Percentiles rank a stretch among this genome's conserved stretches.
phyloP scores from a whole-genome alignment of 2,113 vertebrate genomes.

The Danio rerio region GRCz12tu NC_133197.1:19478001-19478500 shows the following conservation, averaged over 20 bases:
- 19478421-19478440: not conserved
- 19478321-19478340: not conserved
- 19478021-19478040: no score
- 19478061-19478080: no score
- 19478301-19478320: not conserved
- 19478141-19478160: no score
- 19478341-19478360: not conserved
- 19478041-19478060: no score
- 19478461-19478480: conserved; percentile 14
- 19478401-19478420: conserved; percentile 5
- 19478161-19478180: no score
- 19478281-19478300: not conserved
- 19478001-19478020: no score
- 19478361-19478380: not conserved
- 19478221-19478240: no score
- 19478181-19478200: no score
- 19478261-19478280: not conserved
- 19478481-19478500: conserved; percentile 42
- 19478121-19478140: no score
- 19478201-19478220: no score
- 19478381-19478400: not conserved
- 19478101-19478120: no score
- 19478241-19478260: not conserved
- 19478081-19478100: no score
- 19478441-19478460: not conserved